phyloP scores from a whole-genome alignment of 2,797 vertebrate genomes.

The Phoebastria nigripes region DNA sequence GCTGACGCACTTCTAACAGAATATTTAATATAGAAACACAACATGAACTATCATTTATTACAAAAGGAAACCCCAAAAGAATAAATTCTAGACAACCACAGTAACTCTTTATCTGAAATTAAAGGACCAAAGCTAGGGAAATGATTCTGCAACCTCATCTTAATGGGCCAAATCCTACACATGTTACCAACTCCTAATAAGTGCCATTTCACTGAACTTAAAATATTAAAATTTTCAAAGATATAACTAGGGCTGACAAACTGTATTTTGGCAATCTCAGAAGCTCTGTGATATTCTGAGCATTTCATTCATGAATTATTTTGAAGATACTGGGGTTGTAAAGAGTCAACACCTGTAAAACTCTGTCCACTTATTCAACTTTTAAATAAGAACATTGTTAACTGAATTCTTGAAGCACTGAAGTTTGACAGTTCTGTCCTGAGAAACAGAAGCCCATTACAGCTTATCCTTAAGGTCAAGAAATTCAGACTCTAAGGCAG shows the following conservation, averaged over 20 bases:
- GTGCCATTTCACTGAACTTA: not conserved
- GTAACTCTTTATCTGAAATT: not conserved
- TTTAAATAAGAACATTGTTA: not conserved
- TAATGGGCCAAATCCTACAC: not conserved
- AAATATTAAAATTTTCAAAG: not conserved
- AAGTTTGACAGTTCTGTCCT: not conserved
- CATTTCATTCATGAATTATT: not conserved
- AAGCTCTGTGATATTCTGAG: not conserved
- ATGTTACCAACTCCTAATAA: not conserved
- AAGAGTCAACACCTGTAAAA: not conserved
- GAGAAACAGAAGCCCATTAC: not conserved
- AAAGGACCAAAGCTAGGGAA: not conserved
- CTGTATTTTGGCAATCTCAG: not conserved
- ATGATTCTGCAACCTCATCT: not conserved
- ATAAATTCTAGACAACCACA: not conserved
- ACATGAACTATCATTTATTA: not conserved
- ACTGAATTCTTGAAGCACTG: not conserved
- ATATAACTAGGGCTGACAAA: not conserved
- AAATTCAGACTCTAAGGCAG: not conserved
- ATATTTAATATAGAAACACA: not conserved
- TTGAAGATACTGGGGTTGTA: not conserved
- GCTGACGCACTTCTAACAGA: not conserved
- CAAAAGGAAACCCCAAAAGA: not conserved
- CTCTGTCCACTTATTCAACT: not conserved
- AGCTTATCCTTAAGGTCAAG: not conserved